phyloP scores from a whole-genome alignment of 2,113 vertebrate genomes.

The Cebus imitator region DNA sequence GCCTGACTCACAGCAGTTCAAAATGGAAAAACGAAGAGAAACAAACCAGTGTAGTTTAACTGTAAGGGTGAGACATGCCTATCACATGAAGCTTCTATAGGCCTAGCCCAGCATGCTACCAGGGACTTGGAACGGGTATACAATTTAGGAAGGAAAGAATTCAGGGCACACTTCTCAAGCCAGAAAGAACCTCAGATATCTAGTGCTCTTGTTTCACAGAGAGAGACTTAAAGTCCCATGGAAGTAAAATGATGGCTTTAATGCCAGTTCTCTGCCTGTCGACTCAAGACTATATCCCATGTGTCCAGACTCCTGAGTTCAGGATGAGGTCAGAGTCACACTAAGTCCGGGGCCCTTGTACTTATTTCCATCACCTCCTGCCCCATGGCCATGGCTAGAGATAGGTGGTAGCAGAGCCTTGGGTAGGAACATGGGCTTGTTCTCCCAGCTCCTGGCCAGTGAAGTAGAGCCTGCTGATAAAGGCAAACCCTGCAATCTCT shows the following conservation, averaged over 20 bases:
- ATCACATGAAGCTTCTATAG: not conserved
- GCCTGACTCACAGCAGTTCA: conserved; percentile 70
- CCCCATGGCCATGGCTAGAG: not conserved
- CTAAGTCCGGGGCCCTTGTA: not conserved
- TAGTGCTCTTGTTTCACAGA: not conserved
- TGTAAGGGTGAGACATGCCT: conserved; percentile 14
- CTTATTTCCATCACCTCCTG: not conserved
- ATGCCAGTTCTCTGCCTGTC: not conserved
- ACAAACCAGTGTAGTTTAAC: not conserved
- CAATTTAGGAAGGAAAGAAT: not conserved
- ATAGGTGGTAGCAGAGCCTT: not conserved
- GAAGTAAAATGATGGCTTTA: conserved; percentile 12
- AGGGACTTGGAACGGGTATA: not conserved
- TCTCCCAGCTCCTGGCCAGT: not conserved
- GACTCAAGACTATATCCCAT: not conserved
- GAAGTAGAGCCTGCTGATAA: not conserved
- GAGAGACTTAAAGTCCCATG: not conserved
- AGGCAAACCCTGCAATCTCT: not conserved
- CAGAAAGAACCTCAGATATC: not conserved
- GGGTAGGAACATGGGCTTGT: not conserved
- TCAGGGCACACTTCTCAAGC: not conserved
- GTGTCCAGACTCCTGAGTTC: not conserved
- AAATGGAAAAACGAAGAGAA: conserved; percentile 53
- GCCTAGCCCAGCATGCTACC: not conserved
- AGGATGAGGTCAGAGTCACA: not conserved